These are phyloP conservation scores for Drosophila prolongata DNA, from an alignment of 2,888 invertebrate species.

Conservation along the genomic window DNA sequence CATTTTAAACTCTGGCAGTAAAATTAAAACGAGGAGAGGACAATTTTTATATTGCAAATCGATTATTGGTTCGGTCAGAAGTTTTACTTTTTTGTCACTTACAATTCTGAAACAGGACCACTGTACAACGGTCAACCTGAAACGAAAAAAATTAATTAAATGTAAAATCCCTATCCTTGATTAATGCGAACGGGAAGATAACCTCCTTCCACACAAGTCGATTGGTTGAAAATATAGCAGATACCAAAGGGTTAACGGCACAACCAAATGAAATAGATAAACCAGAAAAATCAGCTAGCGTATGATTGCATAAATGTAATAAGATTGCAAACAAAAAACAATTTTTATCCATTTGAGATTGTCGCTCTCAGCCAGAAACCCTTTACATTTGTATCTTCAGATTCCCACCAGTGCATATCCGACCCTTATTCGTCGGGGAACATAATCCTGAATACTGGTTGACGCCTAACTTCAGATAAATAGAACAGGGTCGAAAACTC, in stretches of 20 bases:
- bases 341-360: conserved; percentile 71
- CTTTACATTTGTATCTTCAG: not conserved
- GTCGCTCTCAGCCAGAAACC: not conserved
- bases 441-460: too few species aligned
- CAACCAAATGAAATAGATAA: not conserved
- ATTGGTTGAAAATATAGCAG: not conserved
- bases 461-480: too few species aligned
- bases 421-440: not conserved
- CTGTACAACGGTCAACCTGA: not conserved
- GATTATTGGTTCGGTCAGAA: too few species aligned
- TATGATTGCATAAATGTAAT: conserved; percentile 76
- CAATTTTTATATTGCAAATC: too few species aligned
- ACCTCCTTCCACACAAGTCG: conserved; percentile 1
- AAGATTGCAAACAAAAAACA: conserved; percentile 79
- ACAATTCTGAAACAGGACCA: conserved; percentile 1
- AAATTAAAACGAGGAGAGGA: too few species aligned
- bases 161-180: conserved; percentile 74
- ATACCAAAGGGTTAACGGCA: conserved; percentile 33
- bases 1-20: too few species aligned
- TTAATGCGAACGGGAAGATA: conserved; percentile 73
- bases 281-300: not conserved
- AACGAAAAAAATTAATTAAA: conserved; percentile 6
- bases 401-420: not conserved
- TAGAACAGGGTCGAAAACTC: too few species aligned
- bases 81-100: too few species aligned